Percentiles rank a stretch among this genome's conserved stretches.
These are phyloP conservation scores for Candidula unifasciata DNA, from an alignment of 2,888 invertebrate genomes.

Conservation along the genomic window DNA sequence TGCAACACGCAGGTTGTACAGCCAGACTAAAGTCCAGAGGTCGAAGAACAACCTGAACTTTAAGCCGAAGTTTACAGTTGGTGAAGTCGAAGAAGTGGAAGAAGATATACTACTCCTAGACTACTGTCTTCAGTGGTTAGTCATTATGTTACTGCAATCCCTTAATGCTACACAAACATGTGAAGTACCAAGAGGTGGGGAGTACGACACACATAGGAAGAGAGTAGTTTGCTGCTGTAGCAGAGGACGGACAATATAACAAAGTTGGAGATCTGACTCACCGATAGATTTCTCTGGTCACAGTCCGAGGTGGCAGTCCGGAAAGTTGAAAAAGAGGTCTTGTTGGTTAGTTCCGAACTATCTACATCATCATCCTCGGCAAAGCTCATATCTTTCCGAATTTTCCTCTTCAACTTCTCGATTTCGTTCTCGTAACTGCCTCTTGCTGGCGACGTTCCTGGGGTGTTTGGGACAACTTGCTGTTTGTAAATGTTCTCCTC, in stretches of 20 bases:
- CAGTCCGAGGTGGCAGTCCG: constrained; percentile 62
- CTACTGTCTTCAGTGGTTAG: too few relatives aligned
- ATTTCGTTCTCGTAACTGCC: constrained; percentile 59
- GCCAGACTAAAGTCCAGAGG: too few relatives aligned
- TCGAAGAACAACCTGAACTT: too few relatives aligned
- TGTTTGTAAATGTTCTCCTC: constrained; percentile 57
- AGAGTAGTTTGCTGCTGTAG: too few relatives aligned
- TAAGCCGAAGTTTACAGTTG: too few relatives aligned
- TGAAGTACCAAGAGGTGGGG: too few relatives aligned
- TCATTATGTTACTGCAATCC: too few relatives aligned
- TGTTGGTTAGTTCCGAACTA: constrained; percentile 61
- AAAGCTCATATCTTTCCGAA: constrained; percentile 69
- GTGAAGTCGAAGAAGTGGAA: too few relatives aligned
- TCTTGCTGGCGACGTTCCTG: constrained; percentile 1
- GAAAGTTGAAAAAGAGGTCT: constrained; percentile 66
- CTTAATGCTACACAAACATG: too few relatives aligned
- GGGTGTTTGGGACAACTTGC: constrained; percentile 10
- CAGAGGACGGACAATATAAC: background rate
- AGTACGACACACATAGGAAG: too few relatives aligned
- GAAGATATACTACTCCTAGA: too few relatives aligned
- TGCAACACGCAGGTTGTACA: too few relatives aligned
- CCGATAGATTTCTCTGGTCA: constrained; percentile 64
- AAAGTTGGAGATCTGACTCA: constrained; percentile 51
- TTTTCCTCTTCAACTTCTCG: constrained; percentile 65
- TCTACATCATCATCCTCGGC: constrained; percentile 63